Conservation (phyloP, 2,113 vertebrate species). For the Anser brachyrhynchus region DNA sequence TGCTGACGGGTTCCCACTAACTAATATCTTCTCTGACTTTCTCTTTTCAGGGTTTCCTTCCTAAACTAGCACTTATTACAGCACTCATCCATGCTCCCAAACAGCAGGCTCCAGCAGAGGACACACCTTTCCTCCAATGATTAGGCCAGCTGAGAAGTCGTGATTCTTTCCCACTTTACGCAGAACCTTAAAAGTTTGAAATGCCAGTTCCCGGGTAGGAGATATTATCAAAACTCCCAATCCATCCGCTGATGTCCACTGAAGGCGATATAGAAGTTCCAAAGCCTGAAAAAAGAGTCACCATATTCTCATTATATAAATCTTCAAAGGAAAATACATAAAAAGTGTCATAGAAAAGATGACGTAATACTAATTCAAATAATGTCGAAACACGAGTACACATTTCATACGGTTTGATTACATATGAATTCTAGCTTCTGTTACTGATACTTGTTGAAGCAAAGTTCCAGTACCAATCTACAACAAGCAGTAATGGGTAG, state of each 20-base stretch:
- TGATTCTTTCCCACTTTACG: conserved; percentile 94
- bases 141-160: conserved; percentile 95
- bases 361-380: not conserved
- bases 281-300: conserved; percentile 77
- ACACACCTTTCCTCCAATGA: conserved; percentile 94
- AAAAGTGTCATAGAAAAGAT: not conserved
- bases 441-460: not conserved
- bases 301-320: not conserved
- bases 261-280: conserved; percentile 90
- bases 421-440: not conserved
- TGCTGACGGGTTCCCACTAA: not conserved
- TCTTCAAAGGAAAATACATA: not conserved
- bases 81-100: not conserved
- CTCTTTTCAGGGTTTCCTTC: not conserved
- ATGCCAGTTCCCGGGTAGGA: conserved; percentile 93
- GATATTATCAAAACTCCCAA: conserved; percentile 94
- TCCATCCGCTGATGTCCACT: conserved; percentile 92
- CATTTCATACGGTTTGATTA: not conserved
- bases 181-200: conserved; percentile 94
- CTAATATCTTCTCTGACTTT: not conserved
- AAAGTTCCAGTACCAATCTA: not conserved
- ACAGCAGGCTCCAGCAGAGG: not conserved
- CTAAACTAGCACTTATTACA: not conserved
- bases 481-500: not conserved
- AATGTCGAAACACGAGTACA: not conserved